Conservation (phyloP, 2,888 invertebrate species). For the Lutraria lutraria region DNA sequence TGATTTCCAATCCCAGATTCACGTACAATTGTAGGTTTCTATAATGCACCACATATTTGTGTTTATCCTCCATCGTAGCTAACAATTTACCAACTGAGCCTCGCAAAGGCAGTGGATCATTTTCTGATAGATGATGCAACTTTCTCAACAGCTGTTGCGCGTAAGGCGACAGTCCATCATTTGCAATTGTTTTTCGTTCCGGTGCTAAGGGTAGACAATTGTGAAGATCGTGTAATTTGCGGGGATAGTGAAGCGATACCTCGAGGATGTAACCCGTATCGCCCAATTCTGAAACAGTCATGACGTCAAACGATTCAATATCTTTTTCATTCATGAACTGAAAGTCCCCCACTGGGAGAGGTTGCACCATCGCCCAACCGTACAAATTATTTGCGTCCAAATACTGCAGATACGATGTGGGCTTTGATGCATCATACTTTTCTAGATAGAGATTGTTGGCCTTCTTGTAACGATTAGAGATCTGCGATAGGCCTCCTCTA, state of each 20-base stretch:
- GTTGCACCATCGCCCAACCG: slow-evolving; percentile 18
- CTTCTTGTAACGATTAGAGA: slow-evolving; percentile 49
- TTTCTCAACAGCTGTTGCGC: slow-evolving; percentile 21
- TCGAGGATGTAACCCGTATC: slow-evolving; percentile 44
- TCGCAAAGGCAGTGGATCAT: neutral
- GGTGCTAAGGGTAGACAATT: slow-evolving; percentile 28
- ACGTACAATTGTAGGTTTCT: neutral
- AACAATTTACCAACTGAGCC: slow-evolving; percentile 19
- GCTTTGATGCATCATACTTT: slow-evolving; percentile 39
- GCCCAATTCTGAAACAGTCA: too few relatives aligned
- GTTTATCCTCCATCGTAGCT: slow-evolving; percentile 21
- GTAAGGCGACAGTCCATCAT: slow-evolving; percentile 38
- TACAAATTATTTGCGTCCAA: slow-evolving; percentile 50
- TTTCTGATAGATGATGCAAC: slow-evolving; percentile 16
- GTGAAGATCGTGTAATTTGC: slow-evolving; percentile 29
- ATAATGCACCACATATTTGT: slow-evolving; percentile 25
- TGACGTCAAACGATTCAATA: too few relatives aligned
- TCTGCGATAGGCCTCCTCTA: slow-evolving; percentile 53
- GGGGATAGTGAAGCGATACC: slow-evolving; percentile 41
- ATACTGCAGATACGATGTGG: slow-evolving; percentile 45
- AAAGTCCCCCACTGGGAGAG: neutral
- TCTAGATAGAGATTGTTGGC: slow-evolving; percentile 58
- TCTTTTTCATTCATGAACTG: too few relatives aligned
- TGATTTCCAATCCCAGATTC: neutral
- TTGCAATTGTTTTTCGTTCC: too few relatives aligned